phyloP scores from a whole-genome alignment of 1,140 invertebrate species.

The Leptopilina clavipes region DNA sequence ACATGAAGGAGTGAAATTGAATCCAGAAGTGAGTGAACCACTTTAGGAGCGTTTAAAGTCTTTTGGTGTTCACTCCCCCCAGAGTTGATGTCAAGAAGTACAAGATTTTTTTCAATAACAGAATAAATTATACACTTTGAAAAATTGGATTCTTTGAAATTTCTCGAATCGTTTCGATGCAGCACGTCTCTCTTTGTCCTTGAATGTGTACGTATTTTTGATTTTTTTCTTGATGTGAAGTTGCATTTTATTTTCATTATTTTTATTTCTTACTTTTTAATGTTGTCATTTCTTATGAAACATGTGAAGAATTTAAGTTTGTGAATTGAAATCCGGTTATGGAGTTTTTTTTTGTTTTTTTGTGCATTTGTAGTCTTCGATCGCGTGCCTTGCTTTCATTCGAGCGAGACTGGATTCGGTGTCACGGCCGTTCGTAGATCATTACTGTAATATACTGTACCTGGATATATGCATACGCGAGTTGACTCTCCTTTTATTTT shows the following conservation, averaged over 20 bases:
- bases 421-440: conserved; percentile 37
- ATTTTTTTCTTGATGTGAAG: neutral
- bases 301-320: conserved; percentile 7
- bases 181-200: neutral
- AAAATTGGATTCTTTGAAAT: too few relatives aligned
- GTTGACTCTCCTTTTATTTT: conserved; percentile 61
- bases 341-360: neutral
- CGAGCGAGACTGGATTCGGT: conserved; percentile 28
- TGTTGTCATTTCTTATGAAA: conserved; percentile 7
- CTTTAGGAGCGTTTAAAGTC: too few relatives aligned
- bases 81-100: too few relatives aligned
- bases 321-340: conserved; percentile 4
- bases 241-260: neutral
- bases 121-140: too few relatives aligned
- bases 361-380: conserved; percentile 1
- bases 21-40: too few relatives aligned
- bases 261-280: neutral
- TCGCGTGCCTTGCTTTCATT: conserved; percentile 31
- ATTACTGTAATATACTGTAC: conserved; percentile 45
- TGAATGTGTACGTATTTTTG: neutral
- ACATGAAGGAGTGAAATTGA: too few relatives aligned
- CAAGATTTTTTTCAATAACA: too few relatives aligned
- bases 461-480: conserved; percentile 53
- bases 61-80: too few relatives aligned
- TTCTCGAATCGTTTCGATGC: too few relatives aligned